phyloP scores from a whole-genome alignment of 2,797 vertebrate species.

The Lacerta bilineata region DNA sequence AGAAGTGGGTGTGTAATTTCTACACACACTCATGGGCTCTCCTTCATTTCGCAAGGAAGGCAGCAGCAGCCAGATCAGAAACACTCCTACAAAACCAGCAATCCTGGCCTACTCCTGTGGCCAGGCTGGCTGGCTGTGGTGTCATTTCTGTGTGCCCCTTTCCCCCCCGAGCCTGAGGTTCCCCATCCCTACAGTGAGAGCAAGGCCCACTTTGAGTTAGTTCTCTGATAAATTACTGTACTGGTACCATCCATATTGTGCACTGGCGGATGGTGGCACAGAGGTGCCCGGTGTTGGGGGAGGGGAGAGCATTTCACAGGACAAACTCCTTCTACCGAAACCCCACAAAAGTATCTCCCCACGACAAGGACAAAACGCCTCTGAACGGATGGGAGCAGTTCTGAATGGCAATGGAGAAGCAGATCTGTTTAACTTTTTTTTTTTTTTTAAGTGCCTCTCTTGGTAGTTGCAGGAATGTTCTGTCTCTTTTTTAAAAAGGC shows the following conservation, averaged over 20 bases:
- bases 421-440: background rate
- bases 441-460: background rate
- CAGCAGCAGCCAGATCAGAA: too few relatives aligned
- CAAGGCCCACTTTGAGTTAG: slow-evolving; percentile 39
- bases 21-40: too few relatives aligned
- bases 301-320: background rate
- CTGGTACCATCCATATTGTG: slow-evolving; percentile 46
- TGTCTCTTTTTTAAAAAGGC: background rate
- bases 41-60: too few relatives aligned
- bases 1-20: too few relatives aligned
- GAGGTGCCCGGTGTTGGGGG: background rate
- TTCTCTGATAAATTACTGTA: slow-evolving; percentile 20
- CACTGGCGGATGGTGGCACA: background rate
- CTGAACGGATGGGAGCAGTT: background rate
- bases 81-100: too few relatives aligned
- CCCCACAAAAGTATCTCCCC: background rate
- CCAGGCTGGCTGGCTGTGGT: too few relatives aligned
- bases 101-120: too few relatives aligned
- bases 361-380: background rate
- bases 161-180: too few relatives aligned
- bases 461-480: background rate
- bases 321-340: background rate
- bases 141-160: too few relatives aligned
- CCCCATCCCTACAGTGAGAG: background rate
- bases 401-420: background rate